Base-by-base conservation (phyloP, 1,140 invertebrate species). In the Cardiocondyla obscurior region DNA sequence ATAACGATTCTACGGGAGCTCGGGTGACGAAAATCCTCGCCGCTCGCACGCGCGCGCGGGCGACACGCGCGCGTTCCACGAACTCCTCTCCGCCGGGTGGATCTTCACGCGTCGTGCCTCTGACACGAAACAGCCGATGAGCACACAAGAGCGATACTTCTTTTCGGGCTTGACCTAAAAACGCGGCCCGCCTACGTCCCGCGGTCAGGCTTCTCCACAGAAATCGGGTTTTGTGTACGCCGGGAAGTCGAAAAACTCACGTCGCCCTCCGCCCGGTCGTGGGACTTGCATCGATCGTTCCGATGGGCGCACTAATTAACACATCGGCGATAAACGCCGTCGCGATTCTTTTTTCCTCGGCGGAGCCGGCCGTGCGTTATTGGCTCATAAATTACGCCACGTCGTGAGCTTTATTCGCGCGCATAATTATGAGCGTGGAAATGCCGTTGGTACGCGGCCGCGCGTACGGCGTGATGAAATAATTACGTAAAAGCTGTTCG, bases 141-240 rank as follows among this genome's bases (percentile, higher is more conserved):
- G 30, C 33, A 55, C 60, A 77, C 62, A 79, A 69, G 33, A 53
- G 33, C 28, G 57, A 76, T 64, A 49, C 62, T 79, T 79, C 46
- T 69, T n/a, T 39, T 79, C 44, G 12, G 22, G 33, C 74, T 79
- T 79, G 62, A 79, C 62, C 62, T 79, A 79, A 69, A 79, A 77
- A 77, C 73, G 33, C 25, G 46, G 33, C 10, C 39, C 74, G 60
- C 74, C 74, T 46, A 77, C 74, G 46, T 30, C n/a, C n/a, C n/a
- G n/a, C 22, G 33, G 44, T 77, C 60, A 44, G 60, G 12, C 73
- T 53, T 22, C 46, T 77, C 74, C 67, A 30, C 19, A 74, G 51
- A 51, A 79, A 44, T 28, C 51, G 44, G 19, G 42, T 60, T 25
- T 44, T 33, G 46, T 22, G 46, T 49, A n/a, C n/a, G 36, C 33